A percentile compares a stretch with the other conserved stretches of the same genome.
Conservation (phyloP, 2,888 invertebrate genomes). For the Cryptophagus acutangulus region DNA sequence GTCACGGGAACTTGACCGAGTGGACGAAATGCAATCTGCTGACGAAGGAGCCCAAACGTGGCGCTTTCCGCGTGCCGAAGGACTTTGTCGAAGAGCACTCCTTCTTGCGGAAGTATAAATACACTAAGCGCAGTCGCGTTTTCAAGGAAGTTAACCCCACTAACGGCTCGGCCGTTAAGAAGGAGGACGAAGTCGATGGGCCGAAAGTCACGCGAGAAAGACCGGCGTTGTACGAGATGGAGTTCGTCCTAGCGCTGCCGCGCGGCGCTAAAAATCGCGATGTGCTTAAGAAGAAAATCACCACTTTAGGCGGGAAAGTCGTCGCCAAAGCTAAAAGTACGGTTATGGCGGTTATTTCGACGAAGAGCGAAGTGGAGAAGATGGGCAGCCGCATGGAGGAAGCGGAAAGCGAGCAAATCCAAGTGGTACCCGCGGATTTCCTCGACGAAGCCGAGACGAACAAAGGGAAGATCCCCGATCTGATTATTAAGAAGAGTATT, state of each 20-base stretch:
- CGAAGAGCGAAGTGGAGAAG: conserved; percentile 62
- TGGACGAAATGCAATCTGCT: conserved; percentile 84
- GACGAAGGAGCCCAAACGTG: conserved; percentile 64
- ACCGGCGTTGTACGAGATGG: conserved; percentile 71
- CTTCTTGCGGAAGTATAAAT: conserved; percentile 60
- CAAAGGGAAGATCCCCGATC: conserved; percentile 57
- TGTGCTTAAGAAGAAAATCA: conserved; percentile 63
- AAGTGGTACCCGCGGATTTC: conserved; percentile 75
- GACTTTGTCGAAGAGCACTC: conserved; percentile 52
- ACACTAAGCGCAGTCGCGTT: conserved; percentile 54
- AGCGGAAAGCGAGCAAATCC: conserved; percentile 65
- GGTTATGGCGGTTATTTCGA: conserved; percentile 72
- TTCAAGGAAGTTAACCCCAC: conserved; percentile 54
- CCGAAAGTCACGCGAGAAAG: conserved; percentile 61
- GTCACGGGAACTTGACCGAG: conserved; percentile 68
- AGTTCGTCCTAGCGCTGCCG: conserved; percentile 68
- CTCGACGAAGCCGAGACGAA: conserved; percentile 62
- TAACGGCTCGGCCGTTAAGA: conserved; percentile 18
- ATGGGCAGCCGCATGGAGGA: conserved; percentile 61
- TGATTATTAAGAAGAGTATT: conserved; percentile 68
- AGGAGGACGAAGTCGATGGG: conserved; percentile 45
- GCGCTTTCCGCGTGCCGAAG: conserved; percentile 63
- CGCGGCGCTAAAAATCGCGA: conserved; percentile 53
- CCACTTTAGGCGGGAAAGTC: conserved; percentile 72
- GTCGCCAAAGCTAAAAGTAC: conserved; percentile 59